Conservation (phyloP, 2,888 invertebrate species). For the Andrena hattorfiana region DNA sequence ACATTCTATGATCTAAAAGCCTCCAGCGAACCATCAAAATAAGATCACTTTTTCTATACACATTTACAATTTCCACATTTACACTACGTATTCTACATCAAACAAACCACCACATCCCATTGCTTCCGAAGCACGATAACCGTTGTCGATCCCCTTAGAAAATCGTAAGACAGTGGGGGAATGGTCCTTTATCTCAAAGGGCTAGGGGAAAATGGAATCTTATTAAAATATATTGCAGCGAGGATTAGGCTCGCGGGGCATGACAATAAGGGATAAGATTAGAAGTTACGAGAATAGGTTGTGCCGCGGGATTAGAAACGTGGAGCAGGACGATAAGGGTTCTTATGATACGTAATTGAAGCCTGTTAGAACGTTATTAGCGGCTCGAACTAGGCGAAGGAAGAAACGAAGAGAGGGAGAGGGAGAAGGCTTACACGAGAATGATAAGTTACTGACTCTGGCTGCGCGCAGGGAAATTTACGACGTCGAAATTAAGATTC, state of each 20-base stretch:
- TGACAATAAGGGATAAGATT: conserved; percentile 55
- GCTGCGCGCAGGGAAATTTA: conserved; percentile 33
- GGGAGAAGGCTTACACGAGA: conserved; percentile 7
- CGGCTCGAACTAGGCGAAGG: conserved; percentile 20
- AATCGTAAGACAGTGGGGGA: conserved; percentile 20
- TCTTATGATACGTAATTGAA: conserved; percentile 40
- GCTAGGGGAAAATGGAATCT: conserved; percentile 26
- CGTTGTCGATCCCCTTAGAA: conserved; percentile 8
- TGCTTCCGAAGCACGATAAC: too few species aligned
- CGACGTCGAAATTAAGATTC: conserved; percentile 52
- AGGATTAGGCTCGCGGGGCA: conserved; percentile 25
- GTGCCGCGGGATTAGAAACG: conserved; percentile 53
- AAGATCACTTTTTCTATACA: too few species aligned
- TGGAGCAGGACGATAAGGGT: conserved; percentile 53
- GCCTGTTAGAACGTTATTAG: conserved; percentile 50
- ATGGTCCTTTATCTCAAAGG: conserved; percentile 18
- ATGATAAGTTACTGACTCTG: conserved; percentile 37
- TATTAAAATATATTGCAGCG: conserved; percentile 61
- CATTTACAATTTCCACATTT: too few species aligned
- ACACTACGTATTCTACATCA: too few species aligned
- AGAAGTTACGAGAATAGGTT: conserved; percentile 53
- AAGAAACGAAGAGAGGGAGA: conserved; percentile 15
- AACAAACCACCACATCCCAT: background rate
- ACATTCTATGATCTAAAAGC: too few species aligned
- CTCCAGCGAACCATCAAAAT: too few species aligned